These are phyloP conservation scores for Epinotia ramella DNA, from an alignment of 2,888 invertebrate genomes.

Conservation along the genomic window DNA sequence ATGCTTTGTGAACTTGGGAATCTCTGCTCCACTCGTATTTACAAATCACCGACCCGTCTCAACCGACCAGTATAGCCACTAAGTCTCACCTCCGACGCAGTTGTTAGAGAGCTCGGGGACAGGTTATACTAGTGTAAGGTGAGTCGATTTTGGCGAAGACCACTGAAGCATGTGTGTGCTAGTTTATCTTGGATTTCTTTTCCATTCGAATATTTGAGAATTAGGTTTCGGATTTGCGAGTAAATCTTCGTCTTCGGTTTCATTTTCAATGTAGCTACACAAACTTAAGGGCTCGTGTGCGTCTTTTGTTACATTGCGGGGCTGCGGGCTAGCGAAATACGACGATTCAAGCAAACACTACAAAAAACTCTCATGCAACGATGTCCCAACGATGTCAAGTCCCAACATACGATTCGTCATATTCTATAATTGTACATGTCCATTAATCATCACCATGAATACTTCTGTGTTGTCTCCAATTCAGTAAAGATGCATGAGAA, in stretches of 20 bases:
- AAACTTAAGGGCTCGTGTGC: too few relatives aligned
- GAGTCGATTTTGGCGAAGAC: background rate
- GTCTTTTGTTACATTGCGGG: too few relatives aligned
- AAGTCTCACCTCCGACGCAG: background rate
- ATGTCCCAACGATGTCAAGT: too few relatives aligned
- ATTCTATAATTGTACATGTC: too few relatives aligned
- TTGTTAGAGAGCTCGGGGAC: too few relatives aligned
- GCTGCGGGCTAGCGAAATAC: too few relatives aligned
- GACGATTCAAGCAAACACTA: too few relatives aligned
- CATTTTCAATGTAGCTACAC: too few relatives aligned
- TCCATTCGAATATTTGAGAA: background rate
- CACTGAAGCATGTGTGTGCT: background rate
- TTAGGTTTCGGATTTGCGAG: background rate
- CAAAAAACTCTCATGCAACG: too few relatives aligned
- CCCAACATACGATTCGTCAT: too few relatives aligned
- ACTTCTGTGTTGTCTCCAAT: background rate
- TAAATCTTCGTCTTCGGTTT: background rate
- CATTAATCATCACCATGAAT: background rate
- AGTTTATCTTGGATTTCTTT: background rate
- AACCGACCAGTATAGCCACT: background rate
- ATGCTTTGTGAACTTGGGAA: slow-evolving; percentile 27
- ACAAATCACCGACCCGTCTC: background rate
- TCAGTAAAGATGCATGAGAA: background rate
- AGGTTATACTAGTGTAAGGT: background rate
- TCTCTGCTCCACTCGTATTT: slow-evolving; percentile 5